A percentile compares a stretch with the other conserved stretches of the same genome.
Conservation (phyloP, 2,888 invertebrate species). For the Nowickia ferox region DNA sequence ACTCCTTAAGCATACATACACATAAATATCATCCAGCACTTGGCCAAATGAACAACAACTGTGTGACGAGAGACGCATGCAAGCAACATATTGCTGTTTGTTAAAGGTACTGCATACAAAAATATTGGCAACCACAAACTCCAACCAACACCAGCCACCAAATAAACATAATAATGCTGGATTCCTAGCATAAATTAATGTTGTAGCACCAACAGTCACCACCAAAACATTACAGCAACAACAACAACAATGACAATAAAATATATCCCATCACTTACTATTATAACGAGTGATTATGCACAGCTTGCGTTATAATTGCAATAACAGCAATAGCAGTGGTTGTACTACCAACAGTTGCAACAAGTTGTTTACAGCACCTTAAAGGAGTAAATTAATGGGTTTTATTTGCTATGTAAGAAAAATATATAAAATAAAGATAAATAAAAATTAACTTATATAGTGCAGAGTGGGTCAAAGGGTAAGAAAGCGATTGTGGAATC, state of each 20-base stretch:
- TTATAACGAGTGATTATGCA: slow-evolving; percentile 69
- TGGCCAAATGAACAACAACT: slow-evolving; percentile 52
- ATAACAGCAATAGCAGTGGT: slow-evolving; percentile 24
- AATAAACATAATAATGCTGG: slow-evolving; percentile 62
- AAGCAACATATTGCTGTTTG: slow-evolving; percentile 57
- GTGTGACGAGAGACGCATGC: slow-evolving; percentile 52
- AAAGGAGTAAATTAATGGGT: not conserved
- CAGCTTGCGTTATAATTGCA: slow-evolving; percentile 60
- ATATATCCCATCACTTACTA: slow-evolving; percentile 65
- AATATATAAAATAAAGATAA: no score
- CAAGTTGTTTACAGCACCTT: slow-evolving; percentile 14
- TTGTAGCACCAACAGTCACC: slow-evolving; percentile 42
- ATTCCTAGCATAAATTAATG: slow-evolving; percentile 67
- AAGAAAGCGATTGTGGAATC: no score
- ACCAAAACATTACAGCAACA: slow-evolving; percentile 25
- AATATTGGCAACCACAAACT: slow-evolving; percentile 26
- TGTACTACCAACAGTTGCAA: slow-evolving; percentile 27
- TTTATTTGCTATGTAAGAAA: no score
- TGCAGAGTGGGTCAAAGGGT: no score
- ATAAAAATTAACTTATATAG: no score
- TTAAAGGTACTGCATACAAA: slow-evolving; percentile 57
- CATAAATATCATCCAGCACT: slow-evolving; percentile 26
- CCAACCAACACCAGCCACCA: not conserved
- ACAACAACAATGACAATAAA: slow-evolving; percentile 25
- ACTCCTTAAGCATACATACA: not conserved